These are phyloP conservation scores for Vanessa cardui DNA, from an alignment of 2,888 invertebrate species.

Conservation along the genomic window DNA sequence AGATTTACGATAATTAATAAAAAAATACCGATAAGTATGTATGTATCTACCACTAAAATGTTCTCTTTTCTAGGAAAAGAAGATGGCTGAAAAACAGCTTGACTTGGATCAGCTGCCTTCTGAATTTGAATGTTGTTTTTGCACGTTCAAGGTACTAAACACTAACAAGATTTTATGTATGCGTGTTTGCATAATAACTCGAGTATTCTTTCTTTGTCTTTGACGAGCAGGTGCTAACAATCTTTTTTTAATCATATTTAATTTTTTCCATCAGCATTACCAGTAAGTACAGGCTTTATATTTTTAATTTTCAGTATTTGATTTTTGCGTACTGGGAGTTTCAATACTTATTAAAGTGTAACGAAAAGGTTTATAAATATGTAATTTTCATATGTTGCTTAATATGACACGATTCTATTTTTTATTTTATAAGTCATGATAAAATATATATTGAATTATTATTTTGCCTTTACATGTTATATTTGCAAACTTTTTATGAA, in stretches of 20 bases:
- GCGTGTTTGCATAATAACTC: constrained; percentile 28
- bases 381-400: not conserved
- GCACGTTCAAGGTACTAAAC: constrained; percentile 94
- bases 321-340: constrained; percentile 8
- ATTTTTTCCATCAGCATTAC: constrained; percentile 52
- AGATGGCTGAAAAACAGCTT: constrained; percentile 87
- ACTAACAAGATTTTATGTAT: constrained; percentile 53
- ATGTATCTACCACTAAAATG: constrained; percentile 60
- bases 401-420: not conserved
- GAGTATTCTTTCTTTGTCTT: constrained; percentile 32
- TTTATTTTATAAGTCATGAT: not conserved
- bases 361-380: not conserved
- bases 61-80: constrained; percentile 85
- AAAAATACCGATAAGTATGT: too few relatives aligned
- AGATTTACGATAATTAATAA: too few relatives aligned
- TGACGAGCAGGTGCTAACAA: constrained; percentile 37
- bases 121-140: constrained; percentile 98
- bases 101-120: constrained; percentile 95
- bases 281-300: constrained; percentile 50
- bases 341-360: not conserved
- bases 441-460: not conserved
- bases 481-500: not conserved
- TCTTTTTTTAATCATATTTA: constrained; percentile 42
- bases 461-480: not conserved
- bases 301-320: constrained; percentile 19